phyloP scores from a whole-genome alignment of 2,113 vertebrate genomes.

The Festucalex cinctus region DNA sequence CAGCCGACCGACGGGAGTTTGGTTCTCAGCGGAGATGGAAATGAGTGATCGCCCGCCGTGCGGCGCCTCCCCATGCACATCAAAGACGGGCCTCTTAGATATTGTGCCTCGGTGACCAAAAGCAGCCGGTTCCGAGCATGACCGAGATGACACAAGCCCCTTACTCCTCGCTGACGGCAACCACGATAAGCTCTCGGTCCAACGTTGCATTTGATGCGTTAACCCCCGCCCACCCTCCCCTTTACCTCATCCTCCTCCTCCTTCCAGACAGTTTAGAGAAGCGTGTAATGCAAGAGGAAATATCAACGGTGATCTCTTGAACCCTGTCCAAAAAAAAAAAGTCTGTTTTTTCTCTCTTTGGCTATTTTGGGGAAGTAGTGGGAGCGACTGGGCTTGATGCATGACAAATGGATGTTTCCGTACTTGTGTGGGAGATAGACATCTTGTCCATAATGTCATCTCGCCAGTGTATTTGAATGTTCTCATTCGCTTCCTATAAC shows the following conservation, averaged over 20 bases:
- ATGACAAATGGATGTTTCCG: conserved; percentile 27
- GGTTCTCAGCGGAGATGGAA: conserved; percentile 29
- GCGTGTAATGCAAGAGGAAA: conserved; percentile 63
- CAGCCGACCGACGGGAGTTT: conserved; percentile 46
- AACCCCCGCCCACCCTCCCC: neutral
- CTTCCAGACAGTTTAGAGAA: conserved; percentile 52
- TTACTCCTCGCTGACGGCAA: conserved; percentile 48
- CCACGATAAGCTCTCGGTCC: conserved; percentile 45
- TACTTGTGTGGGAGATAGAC: conserved; percentile 25
- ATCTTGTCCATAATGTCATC: conserved; percentile 1
- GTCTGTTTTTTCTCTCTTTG: conserved; percentile 57
- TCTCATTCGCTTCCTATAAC: conserved; percentile 7
- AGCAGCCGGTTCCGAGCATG: conserved; percentile 65
- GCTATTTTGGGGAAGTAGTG: conserved; percentile 47
- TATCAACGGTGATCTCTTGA: conserved; percentile 62
- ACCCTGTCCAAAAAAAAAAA: conserved; percentile 48
- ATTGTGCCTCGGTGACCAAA: conserved; percentile 44
- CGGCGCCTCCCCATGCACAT: conserved; percentile 47
- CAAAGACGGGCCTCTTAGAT: conserved; percentile 65
- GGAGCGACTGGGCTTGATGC: conserved; percentile 32
- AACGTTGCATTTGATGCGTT: conserved; percentile 43
- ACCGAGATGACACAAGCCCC: conserved; percentile 65
- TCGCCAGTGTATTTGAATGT: neutral
- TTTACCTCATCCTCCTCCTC: neutral
- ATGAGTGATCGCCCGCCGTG: conserved; percentile 27